phyloP scores from a whole-genome alignment of 2,888 invertebrate genomes.

The Scaptomyza tumidula region DNA sequence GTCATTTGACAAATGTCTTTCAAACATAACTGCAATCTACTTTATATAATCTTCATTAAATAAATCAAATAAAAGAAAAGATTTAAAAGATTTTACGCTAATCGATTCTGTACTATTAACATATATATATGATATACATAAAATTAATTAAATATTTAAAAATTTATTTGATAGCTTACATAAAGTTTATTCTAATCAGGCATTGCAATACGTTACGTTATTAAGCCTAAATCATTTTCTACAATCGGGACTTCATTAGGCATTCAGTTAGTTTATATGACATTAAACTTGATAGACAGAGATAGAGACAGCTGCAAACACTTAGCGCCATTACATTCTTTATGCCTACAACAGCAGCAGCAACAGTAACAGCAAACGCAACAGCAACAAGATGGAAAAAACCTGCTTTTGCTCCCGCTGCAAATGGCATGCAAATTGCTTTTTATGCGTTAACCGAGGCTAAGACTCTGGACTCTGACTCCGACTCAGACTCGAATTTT shows the following conservation, averaged over 20 bases:
- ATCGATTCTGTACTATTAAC: not conserved
- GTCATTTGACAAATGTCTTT: no score
- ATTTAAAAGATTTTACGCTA: no score
- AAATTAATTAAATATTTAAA: no score
- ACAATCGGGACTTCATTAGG: constrained; percentile 49
- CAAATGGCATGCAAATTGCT: constrained; percentile 80
- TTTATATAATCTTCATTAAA: no score
- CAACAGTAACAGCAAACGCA: constrained; percentile 18
- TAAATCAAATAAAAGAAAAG: no score
- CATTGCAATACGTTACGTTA: constrained; percentile 46
- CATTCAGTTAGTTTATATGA: constrained; percentile 36
- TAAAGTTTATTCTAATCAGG: constrained; percentile 12
- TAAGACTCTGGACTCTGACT: constrained; percentile 18
- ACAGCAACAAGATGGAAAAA: constrained; percentile 31
- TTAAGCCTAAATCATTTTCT: constrained; percentile 11
- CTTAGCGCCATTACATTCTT: constrained; percentile 75
- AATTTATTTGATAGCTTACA: no score
- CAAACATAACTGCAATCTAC: no score
- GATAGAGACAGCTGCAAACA: constrained; percentile 57
- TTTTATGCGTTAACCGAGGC: constrained; percentile 72
- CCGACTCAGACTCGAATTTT: constrained; percentile 13
- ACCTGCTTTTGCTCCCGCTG: constrained; percentile 69
- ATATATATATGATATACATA: not conserved
- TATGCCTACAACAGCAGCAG: constrained; percentile 43
- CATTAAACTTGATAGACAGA: constrained; percentile 49